Base-by-base conservation (phyloP, 1,140 invertebrate genomes). In the Brachystomella parvula region DNA sequence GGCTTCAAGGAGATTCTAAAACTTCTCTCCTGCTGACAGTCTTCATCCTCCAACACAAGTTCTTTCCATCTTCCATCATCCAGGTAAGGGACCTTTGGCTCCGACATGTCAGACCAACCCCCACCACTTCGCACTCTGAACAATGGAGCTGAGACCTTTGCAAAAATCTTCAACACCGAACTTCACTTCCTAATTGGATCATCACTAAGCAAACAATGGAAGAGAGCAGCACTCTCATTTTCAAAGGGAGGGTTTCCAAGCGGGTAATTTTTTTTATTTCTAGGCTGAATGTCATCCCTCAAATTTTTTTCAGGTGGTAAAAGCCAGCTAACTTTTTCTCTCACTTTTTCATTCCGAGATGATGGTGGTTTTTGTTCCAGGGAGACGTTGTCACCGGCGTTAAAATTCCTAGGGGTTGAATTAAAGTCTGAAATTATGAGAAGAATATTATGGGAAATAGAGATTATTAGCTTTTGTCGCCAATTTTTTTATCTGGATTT, bases 1-100 rank as follows among this genome's bases (percentile, higher is more conserved):
- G 56, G 47, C 59, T 61, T 9, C 6, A 39, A 39, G 35, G 35
- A 39, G 19, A 6, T 63, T 62, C 35, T 29, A 9, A 9, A 28
- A 62, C 63, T 61, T 63, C 30, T 71, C 69, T 69, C 72, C 66
- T 69, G 67, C 72, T 71, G 69, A 69, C 71, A 67, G 61, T 69
- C 64, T 47, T 69, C 35, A 69, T 69, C 65, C 44, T 68, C 66
- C 66, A 56, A 61, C 62, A 61, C 61, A 35, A 39, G 21, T 28
- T 21, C 29, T 60, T 3, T 21, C 65, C 28, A 29, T 35, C n/a
- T 21, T 47, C 15, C 2, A 24, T 9, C 30, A 47, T 28, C 29
- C 65, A 67, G 49, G 26, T 64, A 29, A 47, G 47, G 26, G 33
- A 39, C 60, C 32, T 17, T 35, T 24, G 39, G 26, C 47, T 61